These are phyloP conservation scores for Maccullochella peelii DNA, from an alignment of 2,113 vertebrate genomes.

Conservation along the genomic window DNA sequence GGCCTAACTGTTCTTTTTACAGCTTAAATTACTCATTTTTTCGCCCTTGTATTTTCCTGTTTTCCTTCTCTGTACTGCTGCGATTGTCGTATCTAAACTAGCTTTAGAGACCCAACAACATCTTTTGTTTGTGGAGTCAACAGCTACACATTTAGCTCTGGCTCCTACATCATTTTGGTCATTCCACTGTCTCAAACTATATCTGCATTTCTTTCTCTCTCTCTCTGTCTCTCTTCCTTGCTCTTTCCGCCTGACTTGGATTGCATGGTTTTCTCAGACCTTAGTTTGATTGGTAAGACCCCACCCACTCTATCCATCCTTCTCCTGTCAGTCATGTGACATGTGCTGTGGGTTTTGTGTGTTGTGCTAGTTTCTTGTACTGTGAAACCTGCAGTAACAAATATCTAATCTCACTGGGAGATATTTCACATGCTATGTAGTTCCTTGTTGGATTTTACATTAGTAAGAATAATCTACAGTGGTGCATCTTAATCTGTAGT, in stretches of 20 bases:
- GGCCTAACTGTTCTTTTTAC: constrained; percentile 63
- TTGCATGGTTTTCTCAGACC: constrained; percentile 98
- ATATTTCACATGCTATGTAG: constrained; percentile 38
- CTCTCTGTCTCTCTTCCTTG: constrained; percentile 66
- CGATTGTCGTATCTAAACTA: constrained; percentile 30
- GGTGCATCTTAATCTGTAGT: constrained; percentile 37
- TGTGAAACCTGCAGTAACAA: constrained; percentile 29
- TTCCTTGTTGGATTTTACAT: constrained; percentile 32
- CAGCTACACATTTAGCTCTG: constrained; percentile 62
- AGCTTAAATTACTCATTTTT: constrained; percentile 39
- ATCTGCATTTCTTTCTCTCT: constrained; percentile 73
- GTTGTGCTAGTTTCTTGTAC: constrained; percentile 39
- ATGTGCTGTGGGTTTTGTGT: constrained; percentile 52
- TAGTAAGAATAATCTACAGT: constrained; percentile 24
- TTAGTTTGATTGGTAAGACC: constrained; percentile 99
- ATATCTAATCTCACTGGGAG: constrained; percentile 44
- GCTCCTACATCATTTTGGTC: constrained; percentile 69
- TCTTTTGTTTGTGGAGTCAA: constrained; percentile 69
- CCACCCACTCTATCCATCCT: constrained; percentile 82
- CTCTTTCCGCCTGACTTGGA: constrained; percentile 86
- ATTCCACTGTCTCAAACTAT: constrained; percentile 80
- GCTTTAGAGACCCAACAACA: constrained; percentile 38
- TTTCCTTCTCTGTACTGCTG: constrained; percentile 33
- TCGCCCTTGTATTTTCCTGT: constrained; percentile 39
- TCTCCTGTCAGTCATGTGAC: constrained; percentile 67